Percentiles rank a stretch among this genome's conserved stretches.
phyloP scores from a whole-genome alignment of 2,797 vertebrate species.

The Sebastes steindachneri region DNA sequence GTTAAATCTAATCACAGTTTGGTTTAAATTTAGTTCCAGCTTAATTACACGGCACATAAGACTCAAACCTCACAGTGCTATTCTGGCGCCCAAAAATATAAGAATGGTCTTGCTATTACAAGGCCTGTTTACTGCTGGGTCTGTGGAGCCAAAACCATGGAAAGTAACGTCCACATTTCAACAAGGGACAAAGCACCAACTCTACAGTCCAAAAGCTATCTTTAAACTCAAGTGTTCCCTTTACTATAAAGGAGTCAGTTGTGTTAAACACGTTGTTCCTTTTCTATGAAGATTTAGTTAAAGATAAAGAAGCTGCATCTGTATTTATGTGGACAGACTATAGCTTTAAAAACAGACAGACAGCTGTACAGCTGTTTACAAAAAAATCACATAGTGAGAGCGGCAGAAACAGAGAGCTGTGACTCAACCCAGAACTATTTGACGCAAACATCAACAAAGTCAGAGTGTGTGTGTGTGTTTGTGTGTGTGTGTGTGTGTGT shows the following conservation, averaged over 20 bases:
- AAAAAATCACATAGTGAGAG: not conserved
- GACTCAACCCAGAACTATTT: slow-evolving; percentile 51
- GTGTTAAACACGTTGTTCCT: not conserved
- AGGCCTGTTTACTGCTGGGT: slow-evolving; percentile 43
- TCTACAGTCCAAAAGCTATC: not conserved
- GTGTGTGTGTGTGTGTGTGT: not conserved
- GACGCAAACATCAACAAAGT: slow-evolving; percentile 51
- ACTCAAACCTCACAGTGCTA: slow-evolving; percentile 52
- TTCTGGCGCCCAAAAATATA: slow-evolving; percentile 52
- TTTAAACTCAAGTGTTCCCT: not conserved
- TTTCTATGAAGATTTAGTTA: not conserved
- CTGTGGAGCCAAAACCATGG: slow-evolving; percentile 16
- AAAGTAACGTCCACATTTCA: slow-evolving; percentile 15
- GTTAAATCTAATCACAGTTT: slow-evolving; percentile 65
- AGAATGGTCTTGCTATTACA: slow-evolving; percentile 41
- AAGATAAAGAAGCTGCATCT: not conserved
- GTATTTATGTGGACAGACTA: not conserved
- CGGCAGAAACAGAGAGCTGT: slow-evolving; percentile 4
- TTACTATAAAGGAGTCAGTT: not conserved
- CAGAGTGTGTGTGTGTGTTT: not conserved
- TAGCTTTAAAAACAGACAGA: not conserved
- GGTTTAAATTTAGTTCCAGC: slow-evolving; percentile 61
- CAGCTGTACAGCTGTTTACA: not conserved
- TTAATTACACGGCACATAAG: slow-evolving; percentile 65
- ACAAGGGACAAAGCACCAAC: not conserved